These are phyloP conservation scores for Pammene fasciana DNA, from an alignment of 2,888 invertebrate species.

Conservation along the genomic window DNA sequence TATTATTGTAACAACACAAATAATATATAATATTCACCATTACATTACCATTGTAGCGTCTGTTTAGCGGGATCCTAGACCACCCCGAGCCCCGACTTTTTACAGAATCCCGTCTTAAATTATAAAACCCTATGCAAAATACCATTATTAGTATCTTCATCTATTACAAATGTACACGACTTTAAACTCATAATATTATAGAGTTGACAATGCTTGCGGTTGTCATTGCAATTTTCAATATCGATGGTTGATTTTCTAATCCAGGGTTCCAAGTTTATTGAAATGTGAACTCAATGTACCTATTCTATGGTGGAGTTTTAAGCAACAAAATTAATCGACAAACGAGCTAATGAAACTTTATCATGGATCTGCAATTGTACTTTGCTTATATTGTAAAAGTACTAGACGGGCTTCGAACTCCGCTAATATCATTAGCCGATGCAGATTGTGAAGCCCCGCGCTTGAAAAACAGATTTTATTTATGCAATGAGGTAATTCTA, in stretches of 20 bases:
- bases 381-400: constrained; percentile 28
- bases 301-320: background rate
- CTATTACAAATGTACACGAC: background rate
- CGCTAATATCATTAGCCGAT: constrained; percentile 37
- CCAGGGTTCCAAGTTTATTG: background rate
- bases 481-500: constrained; percentile 12
- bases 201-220: background rate
- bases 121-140: constrained; percentile 24
- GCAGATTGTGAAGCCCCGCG: constrained; percentile 30
- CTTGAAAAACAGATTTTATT: constrained; percentile 19
- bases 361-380: constrained; percentile 34
- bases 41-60: background rate
- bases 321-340: background rate
- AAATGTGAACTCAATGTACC: background rate
- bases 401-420: constrained; percentile 24
- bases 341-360: constrained; percentile 3
- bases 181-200: constrained; percentile 1
- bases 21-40: background rate
- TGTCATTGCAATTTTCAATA: constrained; percentile 12
- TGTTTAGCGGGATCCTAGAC: constrained; percentile 12
- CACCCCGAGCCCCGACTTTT: constrained; percentile 25
- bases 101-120: constrained; percentile 7
- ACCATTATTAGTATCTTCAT: constrained; percentile 24
- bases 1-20: background rate
- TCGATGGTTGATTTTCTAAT: background rate